Evolutionary conservation across 2,113 vertebrate genomes (phyloP).

Genomic region (Limnothrissa miodon): DNA sequence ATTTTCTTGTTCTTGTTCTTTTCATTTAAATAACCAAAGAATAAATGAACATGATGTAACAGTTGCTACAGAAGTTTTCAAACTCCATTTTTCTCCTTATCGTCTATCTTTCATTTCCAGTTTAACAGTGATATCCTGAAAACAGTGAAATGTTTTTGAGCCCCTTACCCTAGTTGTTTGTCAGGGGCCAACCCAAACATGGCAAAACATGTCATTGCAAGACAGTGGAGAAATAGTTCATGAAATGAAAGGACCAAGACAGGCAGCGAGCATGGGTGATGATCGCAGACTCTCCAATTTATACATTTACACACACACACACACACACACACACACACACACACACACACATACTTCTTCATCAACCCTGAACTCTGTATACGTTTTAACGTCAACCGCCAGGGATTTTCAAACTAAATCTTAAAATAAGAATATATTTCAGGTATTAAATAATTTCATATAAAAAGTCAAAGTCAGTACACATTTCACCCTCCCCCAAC

Average conservation of each 20-base stretch:
- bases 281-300: constrained; percentile 16
- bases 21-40: constrained; percentile 36
- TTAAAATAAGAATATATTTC: constrained; percentile 71
- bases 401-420: constrained; percentile 60
- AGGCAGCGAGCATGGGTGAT: not conserved
- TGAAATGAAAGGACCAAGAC: not conserved
- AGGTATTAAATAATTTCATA: constrained; percentile 79
- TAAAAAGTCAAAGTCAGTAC: constrained; percentile 57
- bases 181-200: constrained; percentile 33
- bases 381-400: constrained; percentile 50
- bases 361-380: constrained; percentile 47
- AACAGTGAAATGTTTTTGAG: constrained; percentile 37
- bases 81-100: not conserved
- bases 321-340: constrained; percentile 37
- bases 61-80: constrained; percentile 1
- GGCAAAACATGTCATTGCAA: constrained; percentile 38
- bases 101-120: constrained; percentile 30
- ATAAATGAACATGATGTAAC: constrained; percentile 34
- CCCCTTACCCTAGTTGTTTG: constrained; percentile 17
- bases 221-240: constrained; percentile 20
- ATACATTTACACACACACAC: constrained; percentile 36
- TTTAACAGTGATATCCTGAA: constrained; percentile 25
- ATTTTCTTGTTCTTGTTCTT: constrained; percentile 30
- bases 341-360: too few species aligned
- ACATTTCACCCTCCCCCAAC: not conserved